Percentiles rank a stretch among this genome's conserved stretches.
phyloP scores from a whole-genome alignment of 2,888 invertebrate genomes.

The Physocephala rufipes region DNA sequence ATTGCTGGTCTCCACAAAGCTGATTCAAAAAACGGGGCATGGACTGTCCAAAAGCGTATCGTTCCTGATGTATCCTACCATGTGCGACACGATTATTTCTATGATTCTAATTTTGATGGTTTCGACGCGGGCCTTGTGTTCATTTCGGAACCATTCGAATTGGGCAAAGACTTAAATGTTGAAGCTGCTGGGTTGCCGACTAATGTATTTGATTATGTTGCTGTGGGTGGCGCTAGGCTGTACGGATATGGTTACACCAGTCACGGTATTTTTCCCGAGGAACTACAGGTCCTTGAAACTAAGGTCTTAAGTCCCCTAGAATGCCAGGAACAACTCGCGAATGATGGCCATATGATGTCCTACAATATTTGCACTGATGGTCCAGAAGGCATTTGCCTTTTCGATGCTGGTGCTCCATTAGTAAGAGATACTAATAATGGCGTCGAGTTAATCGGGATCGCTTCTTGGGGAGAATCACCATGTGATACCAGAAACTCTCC shows the following conservation, averaged over 20 bases:
- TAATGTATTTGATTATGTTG: background rate
- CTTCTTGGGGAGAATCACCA: conserved; percentile 68
- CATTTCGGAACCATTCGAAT: conserved; percentile 51
- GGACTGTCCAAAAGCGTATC: conserved; percentile 53
- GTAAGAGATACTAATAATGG: conserved; percentile 40
- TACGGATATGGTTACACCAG: background rate
- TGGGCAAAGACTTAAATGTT: conserved; percentile 32
- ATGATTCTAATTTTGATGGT: conserved; percentile 61
- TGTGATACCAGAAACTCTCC: conserved; percentile 63
- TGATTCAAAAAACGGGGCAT: background rate
- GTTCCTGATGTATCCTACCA: conserved; percentile 6
- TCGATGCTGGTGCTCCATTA: conserved; percentile 63
- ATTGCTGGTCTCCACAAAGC: conserved; percentile 63
- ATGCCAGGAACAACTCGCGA: background rate
- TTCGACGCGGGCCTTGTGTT: conserved; percentile 69
- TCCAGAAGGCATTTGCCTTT: conserved; percentile 66
- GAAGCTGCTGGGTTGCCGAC: background rate
- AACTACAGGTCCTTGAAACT: background rate
- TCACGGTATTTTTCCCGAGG: background rate
- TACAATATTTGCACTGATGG: background rate
- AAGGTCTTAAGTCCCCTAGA: background rate
- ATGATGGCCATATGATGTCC: background rate
- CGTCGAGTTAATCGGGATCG: conserved; percentile 63
- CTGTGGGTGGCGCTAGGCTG: background rate
- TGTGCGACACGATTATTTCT: conserved; percentile 55